These are phyloP conservation scores for Lacanobia wlatinum DNA, from an alignment of 2,888 invertebrate species.

Conservation along the genomic window DNA sequence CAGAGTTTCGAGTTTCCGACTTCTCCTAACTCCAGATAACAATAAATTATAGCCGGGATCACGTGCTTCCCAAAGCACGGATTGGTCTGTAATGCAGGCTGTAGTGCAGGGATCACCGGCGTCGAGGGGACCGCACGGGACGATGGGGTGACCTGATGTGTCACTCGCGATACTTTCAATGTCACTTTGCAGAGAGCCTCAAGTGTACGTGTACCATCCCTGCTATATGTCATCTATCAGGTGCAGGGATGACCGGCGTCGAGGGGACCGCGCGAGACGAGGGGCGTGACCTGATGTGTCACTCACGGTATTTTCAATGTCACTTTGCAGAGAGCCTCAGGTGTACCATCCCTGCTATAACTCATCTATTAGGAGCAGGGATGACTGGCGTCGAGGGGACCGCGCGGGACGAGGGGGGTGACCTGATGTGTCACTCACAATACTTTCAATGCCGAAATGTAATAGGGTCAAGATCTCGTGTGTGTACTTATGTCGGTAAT, in stretches of 20 bases:
- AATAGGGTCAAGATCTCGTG: conserved; percentile 85
- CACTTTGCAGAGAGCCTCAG: no score
- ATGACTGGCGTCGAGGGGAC: conserved; percentile 8
- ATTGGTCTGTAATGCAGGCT: no score
- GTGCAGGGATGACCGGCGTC: conserved; percentile 38
- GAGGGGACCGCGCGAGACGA: conserved; percentile 24
- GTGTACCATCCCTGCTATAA: conserved; percentile 2
- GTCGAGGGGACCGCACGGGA: conserved; percentile 17
- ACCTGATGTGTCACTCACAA: conserved; percentile 80
- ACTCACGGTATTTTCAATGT: conserved; percentile 82
- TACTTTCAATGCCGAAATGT: conserved; percentile 85
- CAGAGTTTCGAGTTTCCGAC: no score
- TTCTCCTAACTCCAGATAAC: no score
- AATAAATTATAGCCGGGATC: no score
- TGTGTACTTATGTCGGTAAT: conserved; percentile 74
- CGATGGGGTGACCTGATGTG: conserved; percentile 71
- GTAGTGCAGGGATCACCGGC: conserved; percentile 36
- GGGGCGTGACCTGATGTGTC: conserved; percentile 76
- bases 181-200: conserved; percentile 39
- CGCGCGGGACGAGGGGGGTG: conserved; percentile 41
- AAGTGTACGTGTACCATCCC: conserved; percentile 9
- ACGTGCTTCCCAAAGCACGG: no score
- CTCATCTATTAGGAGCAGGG: conserved; percentile 53
- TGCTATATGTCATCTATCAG: conserved; percentile 34
- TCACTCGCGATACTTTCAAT: conserved; percentile 83